Percentiles rank a stretch among this genome's conserved stretches.
Evolutionary conservation across 1,140 invertebrate species (phyloP).

Genomic region (Heliconius himera): DNA sequence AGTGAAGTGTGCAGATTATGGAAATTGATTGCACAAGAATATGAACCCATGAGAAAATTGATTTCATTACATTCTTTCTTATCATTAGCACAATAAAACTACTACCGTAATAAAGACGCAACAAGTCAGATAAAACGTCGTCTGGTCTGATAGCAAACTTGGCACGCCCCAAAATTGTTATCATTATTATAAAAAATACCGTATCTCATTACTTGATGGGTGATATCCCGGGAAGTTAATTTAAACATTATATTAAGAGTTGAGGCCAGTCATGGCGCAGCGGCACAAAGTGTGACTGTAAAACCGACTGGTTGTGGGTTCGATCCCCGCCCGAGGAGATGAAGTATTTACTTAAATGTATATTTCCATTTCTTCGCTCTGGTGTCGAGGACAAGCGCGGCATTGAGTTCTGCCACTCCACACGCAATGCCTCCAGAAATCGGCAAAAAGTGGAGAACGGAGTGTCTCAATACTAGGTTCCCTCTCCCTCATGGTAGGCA

Average conservation of each 20-base stretch:
- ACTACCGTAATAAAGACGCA: slow-evolving; percentile 31
- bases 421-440: no score
- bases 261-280: no score
- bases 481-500: no score
- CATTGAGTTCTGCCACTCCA: no score
- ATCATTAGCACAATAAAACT: slow-evolving; percentile 16
- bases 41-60: neutral
- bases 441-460: no score
- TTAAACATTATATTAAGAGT: neutral
- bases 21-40: neutral
- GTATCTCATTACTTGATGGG: slow-evolving; percentile 6
- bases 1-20: neutral
- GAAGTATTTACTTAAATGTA: no score
- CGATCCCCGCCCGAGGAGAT: no score
- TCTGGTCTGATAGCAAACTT: slow-evolving; percentile 29
- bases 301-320: no score
- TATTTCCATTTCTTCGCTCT: no score
- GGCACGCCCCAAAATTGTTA: slow-evolving; percentile 38
- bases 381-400: no score
- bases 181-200: slow-evolving; percentile 27
- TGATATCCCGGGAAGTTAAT: neutral
- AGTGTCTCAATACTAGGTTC: no score
- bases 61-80: neutral
- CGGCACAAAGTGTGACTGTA: no score
- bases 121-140: slow-evolving; percentile 34